Conservation (phyloP, 2,113 vertebrate genomes). For the Forbesichthys agassizii region DNA sequence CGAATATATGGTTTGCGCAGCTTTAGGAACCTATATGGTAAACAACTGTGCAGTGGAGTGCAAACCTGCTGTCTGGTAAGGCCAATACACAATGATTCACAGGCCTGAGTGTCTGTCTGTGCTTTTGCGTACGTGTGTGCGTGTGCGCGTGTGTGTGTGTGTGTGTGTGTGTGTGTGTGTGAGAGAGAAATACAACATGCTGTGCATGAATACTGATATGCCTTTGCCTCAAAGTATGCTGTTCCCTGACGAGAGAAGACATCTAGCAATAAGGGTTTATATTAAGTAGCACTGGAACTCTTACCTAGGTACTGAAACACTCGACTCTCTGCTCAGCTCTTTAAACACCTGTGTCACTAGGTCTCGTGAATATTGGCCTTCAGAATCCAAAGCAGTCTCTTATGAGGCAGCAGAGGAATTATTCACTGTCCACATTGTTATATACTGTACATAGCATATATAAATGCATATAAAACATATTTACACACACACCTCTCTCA, state of each 20-base stretch:
- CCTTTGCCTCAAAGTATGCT: conserved; percentile 32
- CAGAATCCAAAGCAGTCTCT: conserved; percentile 45
- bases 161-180: conserved; percentile 16
- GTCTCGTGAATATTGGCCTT: conserved; percentile 34
- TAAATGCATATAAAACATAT: conserved; percentile 70
- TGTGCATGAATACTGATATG: conserved; percentile 69
- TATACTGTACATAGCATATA: conserved; percentile 63
- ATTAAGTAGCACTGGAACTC: conserved; percentile 45
- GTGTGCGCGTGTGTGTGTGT: conserved; percentile 18
- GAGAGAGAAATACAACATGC: conserved; percentile 6
- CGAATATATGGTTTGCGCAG: conserved; percentile 50
- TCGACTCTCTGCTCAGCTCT: conserved; percentile 26
- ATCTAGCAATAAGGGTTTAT: conserved; percentile 39
- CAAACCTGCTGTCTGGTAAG: conserved; percentile 67
- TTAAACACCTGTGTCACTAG: conserved; percentile 23
- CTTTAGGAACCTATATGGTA: conserved; percentile 62
- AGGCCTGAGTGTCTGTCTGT: conserved; percentile 49
- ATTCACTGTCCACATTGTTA: conserved; percentile 57
- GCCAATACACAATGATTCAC: conserved; percentile 42
- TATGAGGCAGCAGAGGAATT: conserved; percentile 45
- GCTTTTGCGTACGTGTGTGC: conserved; percentile 57
- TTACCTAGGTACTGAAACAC: conserved; percentile 42
- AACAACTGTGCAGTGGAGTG: conserved; percentile 58
- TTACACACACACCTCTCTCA: conserved; percentile 72
- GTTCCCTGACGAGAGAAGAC: conserved; percentile 43